Evolutionary conservation across 1,140 invertebrate genomes (phyloP).

Genomic region (Colletes latitarsis): DNA sequence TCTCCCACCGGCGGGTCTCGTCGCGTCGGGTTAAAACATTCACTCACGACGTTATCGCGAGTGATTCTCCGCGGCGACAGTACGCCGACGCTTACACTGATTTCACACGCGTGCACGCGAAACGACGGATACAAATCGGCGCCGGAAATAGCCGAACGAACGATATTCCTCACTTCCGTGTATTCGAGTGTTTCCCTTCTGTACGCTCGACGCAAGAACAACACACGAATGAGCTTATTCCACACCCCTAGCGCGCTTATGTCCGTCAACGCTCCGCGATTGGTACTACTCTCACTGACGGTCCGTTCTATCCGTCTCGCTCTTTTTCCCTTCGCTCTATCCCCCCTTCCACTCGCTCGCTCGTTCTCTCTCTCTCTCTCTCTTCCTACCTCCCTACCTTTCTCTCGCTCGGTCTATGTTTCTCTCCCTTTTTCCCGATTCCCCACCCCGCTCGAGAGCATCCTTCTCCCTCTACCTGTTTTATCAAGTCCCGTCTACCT

Average conservation of each 20-base stretch:
- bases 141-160: constrained; percentile 4
- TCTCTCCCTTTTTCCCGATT: background rate
- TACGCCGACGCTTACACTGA: constrained; percentile 45
- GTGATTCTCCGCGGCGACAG: constrained; percentile 6
- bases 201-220: constrained; percentile 45
- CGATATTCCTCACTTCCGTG: constrained; percentile 26
- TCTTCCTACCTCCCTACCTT: background rate
- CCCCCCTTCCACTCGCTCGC: background rate
- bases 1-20: background rate
- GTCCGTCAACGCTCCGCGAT: constrained; percentile 58
- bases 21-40: constrained; percentile 11
- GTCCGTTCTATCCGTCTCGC: constrained; percentile 33
- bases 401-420: background rate
- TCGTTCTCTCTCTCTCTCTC: background rate
- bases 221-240: constrained; percentile 52
- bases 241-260: constrained; percentile 56
- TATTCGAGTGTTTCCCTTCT: constrained; percentile 11
- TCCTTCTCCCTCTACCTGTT: constrained; percentile 37
- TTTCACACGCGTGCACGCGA: constrained; percentile 31
- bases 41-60: constrained; percentile 35
- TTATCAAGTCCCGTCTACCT: constrained; percentile 14
- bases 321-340: background rate
- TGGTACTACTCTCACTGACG: constrained; percentile 58
- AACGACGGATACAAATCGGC: background rate
- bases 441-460: constrained; percentile 15